Evolutionary conservation across 2,113 vertebrate species (phyloP).

Genomic region (Indri indri): DNA sequence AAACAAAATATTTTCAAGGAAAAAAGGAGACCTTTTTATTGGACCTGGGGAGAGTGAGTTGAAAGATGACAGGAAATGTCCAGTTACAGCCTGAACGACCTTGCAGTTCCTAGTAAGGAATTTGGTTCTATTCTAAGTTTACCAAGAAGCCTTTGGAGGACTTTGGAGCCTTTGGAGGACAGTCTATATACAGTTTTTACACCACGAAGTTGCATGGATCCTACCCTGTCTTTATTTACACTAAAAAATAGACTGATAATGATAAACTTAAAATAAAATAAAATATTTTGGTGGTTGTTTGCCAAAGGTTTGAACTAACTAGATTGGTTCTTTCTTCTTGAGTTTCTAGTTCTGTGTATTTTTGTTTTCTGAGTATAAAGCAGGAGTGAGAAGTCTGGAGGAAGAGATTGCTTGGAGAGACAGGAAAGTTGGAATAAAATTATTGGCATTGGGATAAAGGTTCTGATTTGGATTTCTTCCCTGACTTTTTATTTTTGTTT

Average conservation of each 20-base stretch:
- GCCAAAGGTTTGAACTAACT: neutral
- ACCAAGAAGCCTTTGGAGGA: neutral
- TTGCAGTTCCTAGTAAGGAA: neutral
- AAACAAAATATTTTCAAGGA: neutral
- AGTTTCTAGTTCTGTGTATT: neutral
- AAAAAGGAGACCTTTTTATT: neutral
- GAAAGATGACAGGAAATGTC: neutral
- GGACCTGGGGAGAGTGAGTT: neutral
- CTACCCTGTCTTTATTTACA: neutral
- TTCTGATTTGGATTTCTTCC: slow-evolving; percentile 45
- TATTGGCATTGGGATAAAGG: slow-evolving; percentile 46
- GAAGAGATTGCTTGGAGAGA: neutral
- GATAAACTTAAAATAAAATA: neutral
- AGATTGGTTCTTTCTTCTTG: neutral
- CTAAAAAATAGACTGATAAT: neutral
- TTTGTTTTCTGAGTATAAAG: neutral
- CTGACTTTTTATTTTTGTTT: slow-evolving; percentile 27
- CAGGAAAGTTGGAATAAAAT: neutral
- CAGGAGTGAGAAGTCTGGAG: neutral
- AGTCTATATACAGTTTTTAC: neutral
- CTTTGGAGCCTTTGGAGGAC: neutral
- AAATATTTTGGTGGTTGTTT: neutral
- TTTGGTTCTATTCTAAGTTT: neutral
- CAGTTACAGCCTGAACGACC: accelerated
- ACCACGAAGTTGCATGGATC: neutral